Evolutionary conservation across 2,113 vertebrate genomes (phyloP), one percentile per base, ranked within the genome.

Genomic region (Gadus macrocephalus): DNA sequence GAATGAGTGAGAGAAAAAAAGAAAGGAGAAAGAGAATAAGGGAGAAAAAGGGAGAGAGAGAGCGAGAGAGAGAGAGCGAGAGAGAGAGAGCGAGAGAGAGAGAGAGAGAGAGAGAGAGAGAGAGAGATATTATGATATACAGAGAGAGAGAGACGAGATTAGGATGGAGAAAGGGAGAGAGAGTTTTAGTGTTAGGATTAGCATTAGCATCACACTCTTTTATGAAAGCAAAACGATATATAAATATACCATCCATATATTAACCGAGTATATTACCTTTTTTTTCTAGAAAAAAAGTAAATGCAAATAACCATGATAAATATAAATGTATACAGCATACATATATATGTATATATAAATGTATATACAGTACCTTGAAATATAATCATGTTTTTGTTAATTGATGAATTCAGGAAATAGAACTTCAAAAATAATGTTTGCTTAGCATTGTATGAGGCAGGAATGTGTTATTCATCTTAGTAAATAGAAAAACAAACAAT

Each of bases 141-240:
- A 49, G 42, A 49, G 42, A 49, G 42, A 87, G 81, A 87, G 90
- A 90, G 42, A 9, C 8, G 42, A 49, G 42, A 49, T 49, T 49
- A 49, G 42, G 42, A 49, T 9, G 8, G 9, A 89, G 89, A 87
- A 81, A 87, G 90, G 90, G 90, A 91, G 90, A 94, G 88, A 88
- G 58, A 85, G 91, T 88, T 86, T 73, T 83, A 74, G 72, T 81
- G 84, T 94, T 93, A 95, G 89, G 79, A 62, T 88, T 74, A 88
- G 84, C 55, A 83, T 80, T 42, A 88, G 87, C 67, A 80, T 81
- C 68, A 58, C 3, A 55, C 12, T 14, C 14, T 55, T 15, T 14
- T 16, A 55, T 9, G 5, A 12, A 56, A 31, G 25, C 22, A 67
- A 59, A 14, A 74, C 77, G 61, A 81, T 73, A 66, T 64, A 55